Percentiles rank a stretch among this genome's conserved stretches.
These are phyloP conservation scores for Caenorhabditis sp. DNA, from an alignment of 2,888 invertebrate genomes.

Conservation along the genomic window DNA sequence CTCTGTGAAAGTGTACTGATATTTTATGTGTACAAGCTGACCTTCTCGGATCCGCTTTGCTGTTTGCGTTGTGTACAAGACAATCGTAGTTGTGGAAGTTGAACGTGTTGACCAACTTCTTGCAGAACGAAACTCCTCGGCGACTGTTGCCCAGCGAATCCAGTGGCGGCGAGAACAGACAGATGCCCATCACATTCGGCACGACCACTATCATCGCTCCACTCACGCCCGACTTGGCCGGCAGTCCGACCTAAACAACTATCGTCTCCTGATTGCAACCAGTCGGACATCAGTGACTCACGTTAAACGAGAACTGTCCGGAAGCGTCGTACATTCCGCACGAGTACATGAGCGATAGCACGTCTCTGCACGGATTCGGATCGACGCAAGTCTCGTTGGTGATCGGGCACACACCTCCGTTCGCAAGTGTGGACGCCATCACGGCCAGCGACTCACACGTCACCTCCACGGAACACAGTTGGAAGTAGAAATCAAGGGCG, in stretches of 20 bases:
- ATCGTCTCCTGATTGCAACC: background rate
- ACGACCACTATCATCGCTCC: conserved; percentile 94
- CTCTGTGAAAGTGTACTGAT: background rate
- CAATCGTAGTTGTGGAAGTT: conserved; percentile 92
- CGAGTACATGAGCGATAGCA: conserved; percentile 96
- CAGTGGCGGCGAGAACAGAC: conserved; percentile 93
- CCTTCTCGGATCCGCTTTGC: conserved; percentile 59
- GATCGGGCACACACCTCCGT: conserved; percentile 83
- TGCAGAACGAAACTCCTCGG: conserved; percentile 92
- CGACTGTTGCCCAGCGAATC: conserved; percentile 92
- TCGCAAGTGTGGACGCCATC: conserved; percentile 95
- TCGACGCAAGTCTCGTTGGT: conserved; percentile 74
- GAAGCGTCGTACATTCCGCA: conserved; percentile 84
- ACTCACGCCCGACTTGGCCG: conserved; percentile 84
- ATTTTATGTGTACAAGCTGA: too few relatives aligned
- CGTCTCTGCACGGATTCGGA: conserved; percentile 92
- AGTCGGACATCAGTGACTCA: conserved; percentile 79
- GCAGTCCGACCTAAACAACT: conserved; percentile 81
- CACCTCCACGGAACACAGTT: conserved; percentile 96
- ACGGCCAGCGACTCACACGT: conserved; percentile 93
- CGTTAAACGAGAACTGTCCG: conserved; percentile 87
- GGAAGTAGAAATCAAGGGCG: conserved; percentile 81
- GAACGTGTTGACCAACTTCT: conserved; percentile 83
- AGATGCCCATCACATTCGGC: conserved; percentile 96
- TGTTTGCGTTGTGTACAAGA: conserved; percentile 68